Evolutionary conservation across 2,797 vertebrate species (phyloP).

Genomic region (Pampus argenteus): DNA sequence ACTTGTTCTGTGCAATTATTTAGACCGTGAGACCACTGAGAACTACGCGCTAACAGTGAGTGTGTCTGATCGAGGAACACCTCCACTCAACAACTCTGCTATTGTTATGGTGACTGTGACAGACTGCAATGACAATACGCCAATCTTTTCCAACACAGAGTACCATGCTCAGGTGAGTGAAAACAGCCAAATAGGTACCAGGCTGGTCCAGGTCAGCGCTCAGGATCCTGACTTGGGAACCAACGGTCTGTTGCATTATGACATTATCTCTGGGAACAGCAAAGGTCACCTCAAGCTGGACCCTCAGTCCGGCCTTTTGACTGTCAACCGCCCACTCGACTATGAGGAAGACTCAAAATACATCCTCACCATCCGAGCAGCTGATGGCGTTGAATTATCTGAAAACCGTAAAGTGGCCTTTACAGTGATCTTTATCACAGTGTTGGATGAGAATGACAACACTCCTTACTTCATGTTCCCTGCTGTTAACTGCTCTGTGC

Average conservation of each 20-base stretch:
- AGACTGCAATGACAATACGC: slow-evolving; percentile 92
- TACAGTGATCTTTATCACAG: slow-evolving; percentile 81
- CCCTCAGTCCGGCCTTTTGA: slow-evolving; percentile 85
- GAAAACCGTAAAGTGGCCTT: slow-evolving; percentile 84
- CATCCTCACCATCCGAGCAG: slow-evolving; percentile 88
- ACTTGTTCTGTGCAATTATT: slow-evolving; percentile 84
- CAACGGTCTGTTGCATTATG: slow-evolving; percentile 87
- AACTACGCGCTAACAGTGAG: slow-evolving; percentile 85
- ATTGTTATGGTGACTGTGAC: slow-evolving; percentile 86
- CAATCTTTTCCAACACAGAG: slow-evolving; percentile 84
- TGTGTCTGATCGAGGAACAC: slow-evolving; percentile 86
- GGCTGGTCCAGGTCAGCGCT: slow-evolving; percentile 85
- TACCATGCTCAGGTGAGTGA: slow-evolving; percentile 89
- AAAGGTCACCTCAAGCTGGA: slow-evolving; percentile 86
- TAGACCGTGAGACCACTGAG: slow-evolving; percentile 88
- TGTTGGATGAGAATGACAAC: slow-evolving; percentile 96
- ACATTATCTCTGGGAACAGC: slow-evolving; percentile 89
- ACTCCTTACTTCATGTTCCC: slow-evolving; percentile 90
- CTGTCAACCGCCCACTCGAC: slow-evolving; percentile 85
- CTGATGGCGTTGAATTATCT: slow-evolving; percentile 79
- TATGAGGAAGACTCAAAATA: slow-evolving; percentile 89
- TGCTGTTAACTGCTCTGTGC: slow-evolving; percentile 84
- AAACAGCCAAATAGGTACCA: slow-evolving; percentile 82
- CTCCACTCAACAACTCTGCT: slow-evolving; percentile 86
- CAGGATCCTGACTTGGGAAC: slow-evolving; percentile 85